Evolutionary conservation across 1,140 invertebrate genomes (phyloP), one percentile per base, ranked within the genome.

Genomic region (Ctenoplectra terminalis): DNA sequence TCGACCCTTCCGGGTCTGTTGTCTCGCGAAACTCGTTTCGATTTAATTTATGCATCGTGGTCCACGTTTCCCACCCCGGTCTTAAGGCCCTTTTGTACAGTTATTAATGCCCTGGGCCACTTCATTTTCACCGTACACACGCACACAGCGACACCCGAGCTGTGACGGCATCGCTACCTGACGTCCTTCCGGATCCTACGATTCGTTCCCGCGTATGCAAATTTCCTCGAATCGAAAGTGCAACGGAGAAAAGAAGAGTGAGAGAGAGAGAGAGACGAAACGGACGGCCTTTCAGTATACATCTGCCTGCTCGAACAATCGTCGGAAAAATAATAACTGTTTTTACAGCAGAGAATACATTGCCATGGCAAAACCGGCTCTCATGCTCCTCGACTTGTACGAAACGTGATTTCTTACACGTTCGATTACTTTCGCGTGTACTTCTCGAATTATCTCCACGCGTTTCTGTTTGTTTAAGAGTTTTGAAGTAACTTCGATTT

Each of bases 241-340:
- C 8, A 37, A 61, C 54, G 79, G 66, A 76, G 70, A 71, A 56
- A 67, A 43, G 69, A 48, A 75, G 70, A 71, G 71, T 23, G 29
- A 67, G 37, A 58, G 63, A 23, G 58, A 85, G 52, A 86, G 56
- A 61, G 81, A 83, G 81, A 72, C 20, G 15, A n/a, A 54, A 43
- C 52, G 73, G 87, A 64, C 56, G 73, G 72, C 84, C 84, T 89
- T 90, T 90, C 86, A 87, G 64, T 77, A 82, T 90, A 90, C 91
- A 92, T 92, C 91, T 92, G 91, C 90, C 88, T 74, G 85, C 71
- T 79, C 84, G 88, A 91, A 91, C 90, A 91, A 91, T 91, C 83
- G 89, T 87, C 85, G 80, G 85, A 91, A 92, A 91, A 92, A 92
- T 92, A 92, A 92, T 91, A 90, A 92, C 89, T 91, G 90, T 92